These are phyloP conservation scores for Athetis lepigone DNA, from an alignment of 2,888 invertebrate species.

Conservation along the genomic window DNA sequence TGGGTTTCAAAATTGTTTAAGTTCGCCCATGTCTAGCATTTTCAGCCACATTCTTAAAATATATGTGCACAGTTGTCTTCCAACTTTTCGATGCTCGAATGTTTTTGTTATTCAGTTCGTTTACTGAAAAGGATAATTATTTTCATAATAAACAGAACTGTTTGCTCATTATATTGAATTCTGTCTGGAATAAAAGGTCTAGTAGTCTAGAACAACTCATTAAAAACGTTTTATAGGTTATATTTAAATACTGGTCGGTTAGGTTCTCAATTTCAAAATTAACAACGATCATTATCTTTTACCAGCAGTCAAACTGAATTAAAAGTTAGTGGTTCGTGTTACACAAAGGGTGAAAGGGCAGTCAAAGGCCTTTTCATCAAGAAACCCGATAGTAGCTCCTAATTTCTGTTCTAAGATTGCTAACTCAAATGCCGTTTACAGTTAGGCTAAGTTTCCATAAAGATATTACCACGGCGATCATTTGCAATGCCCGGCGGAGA, in stretches of 20 bases:
- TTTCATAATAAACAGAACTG: not conserved
- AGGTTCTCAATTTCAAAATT: conserved; percentile 33
- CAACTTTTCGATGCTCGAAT: conserved; percentile 28
- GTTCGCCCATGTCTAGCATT: conserved; percentile 44
- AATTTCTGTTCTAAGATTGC: conserved; percentile 23
- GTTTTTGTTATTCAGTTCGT: conserved; percentile 26
- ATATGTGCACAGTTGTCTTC: conserved; percentile 31
- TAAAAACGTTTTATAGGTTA: conserved; percentile 40
- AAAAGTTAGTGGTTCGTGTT: conserved; percentile 38
- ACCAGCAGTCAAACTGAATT: conserved; percentile 46
- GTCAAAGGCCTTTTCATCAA: conserved; percentile 45
- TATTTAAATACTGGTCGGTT: conserved; percentile 29
- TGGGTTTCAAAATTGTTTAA: conserved; percentile 49
- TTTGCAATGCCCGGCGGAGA: conserved; percentile 25
- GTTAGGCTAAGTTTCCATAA: conserved; percentile 23
- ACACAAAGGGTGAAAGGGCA: conserved; percentile 42
- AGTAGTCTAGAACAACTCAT: conserved; percentile 30
- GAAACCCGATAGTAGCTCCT: conserved; percentile 32
- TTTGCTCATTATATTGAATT: conserved; percentile 20
- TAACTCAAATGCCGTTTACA: conserved; percentile 31
- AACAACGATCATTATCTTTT: conserved; percentile 40
- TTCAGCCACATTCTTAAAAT: conserved; percentile 50
- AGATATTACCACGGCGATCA: conserved; percentile 28
- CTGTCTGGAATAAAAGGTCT: conserved; percentile 23
- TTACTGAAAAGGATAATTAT: conserved; percentile 15